A percentile compares a stretch with the other conserved stretches of the same genome.
Conservation (phyloP, 2,888 invertebrate species). For the Stictocephala bisonia region DNA sequence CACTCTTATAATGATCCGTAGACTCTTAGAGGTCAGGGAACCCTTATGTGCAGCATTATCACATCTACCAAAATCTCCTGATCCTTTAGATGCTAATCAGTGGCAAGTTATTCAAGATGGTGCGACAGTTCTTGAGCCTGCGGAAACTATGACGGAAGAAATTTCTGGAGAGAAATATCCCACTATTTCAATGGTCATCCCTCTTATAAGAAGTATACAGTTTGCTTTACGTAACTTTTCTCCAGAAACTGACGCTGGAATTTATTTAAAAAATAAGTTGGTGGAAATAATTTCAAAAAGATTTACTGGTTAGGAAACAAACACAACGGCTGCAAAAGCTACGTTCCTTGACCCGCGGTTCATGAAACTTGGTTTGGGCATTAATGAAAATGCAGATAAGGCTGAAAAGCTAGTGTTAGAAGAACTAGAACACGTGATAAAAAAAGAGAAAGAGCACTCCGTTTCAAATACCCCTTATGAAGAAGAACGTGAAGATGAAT, state of each 20-base stretch:
- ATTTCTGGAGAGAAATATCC: conserved; percentile 22
- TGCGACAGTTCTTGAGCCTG: not conserved
- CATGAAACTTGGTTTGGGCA: too few relatives aligned
- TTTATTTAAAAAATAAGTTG: not conserved
- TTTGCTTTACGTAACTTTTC: not conserved
- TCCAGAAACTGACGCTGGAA: not conserved
- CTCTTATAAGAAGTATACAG: not conserved
- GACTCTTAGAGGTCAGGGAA: conserved; percentile 9
- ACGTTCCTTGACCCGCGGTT: too few relatives aligned
- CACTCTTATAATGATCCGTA: not conserved
- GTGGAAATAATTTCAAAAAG: not conserved
- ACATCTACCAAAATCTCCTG: conserved; percentile 13
- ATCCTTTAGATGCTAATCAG: not conserved
- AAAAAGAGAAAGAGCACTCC: too few relatives aligned
- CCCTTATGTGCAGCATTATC: conserved; percentile 8
- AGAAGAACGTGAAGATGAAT: too few relatives aligned
- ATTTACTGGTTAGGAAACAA: not conserved
- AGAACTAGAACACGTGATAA: too few relatives aligned
- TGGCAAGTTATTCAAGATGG: conserved; percentile 10
- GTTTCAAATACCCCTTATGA: too few relatives aligned
- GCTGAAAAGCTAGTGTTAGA: too few relatives aligned
- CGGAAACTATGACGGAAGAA: conserved; percentile 27
- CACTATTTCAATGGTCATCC: conserved; percentile 14
- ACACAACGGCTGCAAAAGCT: too few relatives aligned
- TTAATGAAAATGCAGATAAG: too few relatives aligned